Evolutionary conservation across 2,888 invertebrate species (phyloP).

Genomic region (Petrolisthes manimaculis): DNA sequence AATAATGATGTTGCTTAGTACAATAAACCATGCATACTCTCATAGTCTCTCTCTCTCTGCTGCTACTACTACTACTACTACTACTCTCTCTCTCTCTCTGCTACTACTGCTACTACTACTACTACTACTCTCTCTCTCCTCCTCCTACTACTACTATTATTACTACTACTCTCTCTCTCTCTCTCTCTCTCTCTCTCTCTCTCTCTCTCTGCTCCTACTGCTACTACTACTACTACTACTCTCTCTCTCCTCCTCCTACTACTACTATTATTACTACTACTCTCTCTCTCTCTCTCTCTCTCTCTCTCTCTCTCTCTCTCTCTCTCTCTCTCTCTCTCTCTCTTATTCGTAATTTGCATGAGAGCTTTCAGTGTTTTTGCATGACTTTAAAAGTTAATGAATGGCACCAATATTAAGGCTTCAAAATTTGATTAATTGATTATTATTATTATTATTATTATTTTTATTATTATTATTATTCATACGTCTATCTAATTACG

Average conservation of each 20-base stretch:
- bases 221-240: too few relatives aligned
- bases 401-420: too few relatives aligned
- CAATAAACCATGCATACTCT: too few relatives aligned
- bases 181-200: background rate
- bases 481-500: too few relatives aligned
- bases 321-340: conserved; percentile 1
- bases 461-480: too few relatives aligned
- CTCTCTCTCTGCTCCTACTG: background rate
- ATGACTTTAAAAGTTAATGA: too few relatives aligned
- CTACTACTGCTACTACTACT: background rate
- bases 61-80: background rate
- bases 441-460: too few relatives aligned
- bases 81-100: background rate
- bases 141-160: background rate
- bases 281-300: background rate
- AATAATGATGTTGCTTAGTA: too few relatives aligned
- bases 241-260: background rate
- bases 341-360: too few relatives aligned
- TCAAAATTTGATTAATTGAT: too few relatives aligned
- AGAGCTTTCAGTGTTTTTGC: too few relatives aligned
- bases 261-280: background rate
- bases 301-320: background rate
- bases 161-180: background rate
- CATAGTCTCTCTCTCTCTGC: background rate
- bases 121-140: conserved; percentile 6